Conservation (phyloP, 1,140 invertebrate genomes). For the Amphibalanus amphitrite region DNA sequence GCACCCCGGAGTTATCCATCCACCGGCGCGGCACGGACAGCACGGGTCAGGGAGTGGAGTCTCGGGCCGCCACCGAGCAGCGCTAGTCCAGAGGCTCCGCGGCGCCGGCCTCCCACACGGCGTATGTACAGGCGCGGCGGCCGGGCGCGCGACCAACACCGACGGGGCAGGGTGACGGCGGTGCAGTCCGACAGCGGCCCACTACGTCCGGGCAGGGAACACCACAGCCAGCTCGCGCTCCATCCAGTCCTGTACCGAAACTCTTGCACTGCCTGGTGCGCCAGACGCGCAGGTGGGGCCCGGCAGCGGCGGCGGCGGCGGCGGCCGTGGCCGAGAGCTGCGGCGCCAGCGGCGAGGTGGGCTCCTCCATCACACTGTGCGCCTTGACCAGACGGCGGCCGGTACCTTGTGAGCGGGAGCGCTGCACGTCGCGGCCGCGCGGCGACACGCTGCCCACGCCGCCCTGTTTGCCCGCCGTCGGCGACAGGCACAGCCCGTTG, state of each 20-base stretch:
- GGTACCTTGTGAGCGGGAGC: constrained; percentile 74
- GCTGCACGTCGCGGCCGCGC: constrained; percentile 33
- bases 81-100: no score
- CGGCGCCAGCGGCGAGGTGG: constrained; percentile 29
- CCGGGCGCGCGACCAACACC: no score
- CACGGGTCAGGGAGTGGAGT: no score
- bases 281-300: neutral
- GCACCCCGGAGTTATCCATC: no score
- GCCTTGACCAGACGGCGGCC: constrained; percentile 24
- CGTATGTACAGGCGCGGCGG: no score
- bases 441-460: constrained; percentile 23
- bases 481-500: constrained; percentile 55
- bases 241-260: constrained; percentile 2
- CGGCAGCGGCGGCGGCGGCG: neutral
- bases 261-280: neutral
- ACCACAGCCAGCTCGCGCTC: no score
- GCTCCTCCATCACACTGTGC: constrained; percentile 8
- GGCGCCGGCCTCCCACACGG: no score
- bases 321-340: neutral
- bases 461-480: constrained; percentile 32
- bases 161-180: no score
- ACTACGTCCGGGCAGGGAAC: no score
- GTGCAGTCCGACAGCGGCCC: no score
- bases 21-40: no score
- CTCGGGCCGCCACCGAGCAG: no score